Base-by-base conservation (phyloP, 2,888 invertebrate species). In the Diploptera punctata region DNA sequence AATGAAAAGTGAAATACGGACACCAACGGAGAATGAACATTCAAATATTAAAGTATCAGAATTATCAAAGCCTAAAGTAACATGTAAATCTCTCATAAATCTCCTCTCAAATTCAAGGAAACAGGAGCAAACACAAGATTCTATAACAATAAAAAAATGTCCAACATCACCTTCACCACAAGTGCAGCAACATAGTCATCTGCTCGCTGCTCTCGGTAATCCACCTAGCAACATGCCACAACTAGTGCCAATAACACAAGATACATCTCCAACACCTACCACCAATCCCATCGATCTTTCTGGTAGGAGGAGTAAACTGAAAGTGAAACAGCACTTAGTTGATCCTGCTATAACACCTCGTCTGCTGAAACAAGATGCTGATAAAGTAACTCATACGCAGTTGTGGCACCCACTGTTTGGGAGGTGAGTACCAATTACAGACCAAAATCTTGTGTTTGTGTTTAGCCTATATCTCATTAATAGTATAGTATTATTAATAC, bases 381-480 rank as follows among this genome's bases (percentile, higher is more conserved):
- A 89, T 52, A 67, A 43, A 9, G 86, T 86, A 76, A 86, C 86
- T 73, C 54, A 76, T 75, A 18, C 76, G 74, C 60, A 76, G 21
- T 84, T 94, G 67, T 94, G 94, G 94, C 93, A 94, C 85, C 94
- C 94, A 70, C 86, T 94, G 65, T 94, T 94, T 82, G 92, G 93
- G 87, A 93, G 92, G 93, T 94, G 85, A 91, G 89, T 87, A 78
- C 57, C 61, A 67, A 33, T 33, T 33, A 33, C 33, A 33, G 33
- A 5, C 10, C 10, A 33, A n/a, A n/a, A n/a, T n/a, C n/a, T n/a
- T n/a, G n/a, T n/a, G n/a, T n/a, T n/a, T n/a, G n/a, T n/a, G n/a
- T n/a, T n/a, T n/a, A n/a, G n/a, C n/a, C n/a, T n/a, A n/a, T n/a
- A n/a, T n/a, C n/a, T n/a, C n/a, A n/a, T n/a, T n/a, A n/a, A n/a